Evolutionary conservation across 2,113 vertebrate species (phyloP), one percentile per base, ranked within the genome.

Genomic region (Mastomys natalensis): DNA sequence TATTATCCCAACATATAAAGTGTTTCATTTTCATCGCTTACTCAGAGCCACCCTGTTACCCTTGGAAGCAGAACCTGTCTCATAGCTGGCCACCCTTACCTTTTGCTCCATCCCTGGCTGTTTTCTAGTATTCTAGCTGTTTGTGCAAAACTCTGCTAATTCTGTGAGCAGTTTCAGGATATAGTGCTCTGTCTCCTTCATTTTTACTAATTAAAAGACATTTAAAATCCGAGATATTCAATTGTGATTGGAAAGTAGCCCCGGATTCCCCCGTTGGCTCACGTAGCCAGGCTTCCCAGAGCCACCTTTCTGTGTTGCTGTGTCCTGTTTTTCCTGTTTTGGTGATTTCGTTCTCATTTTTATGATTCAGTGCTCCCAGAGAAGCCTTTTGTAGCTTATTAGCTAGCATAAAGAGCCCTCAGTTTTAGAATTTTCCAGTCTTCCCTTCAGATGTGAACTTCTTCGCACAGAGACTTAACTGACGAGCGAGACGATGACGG

Each of bases 371-470:
- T 81, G 81, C 94, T 31, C 89, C 66, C 43, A 78, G 77, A 89
- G 45, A 2, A 60, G 34, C 80, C 72, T 93, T 88, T 84, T 91
- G 26, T 78, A 62, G 64, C 90, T 95, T 64, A 16, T 84, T 55
- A 80, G 31, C 34, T 10, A 62, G 31, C 31, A 74, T 72, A 55
- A 29, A 90, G 77, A 89, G 13, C 92, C 53, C 31, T 87, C 66
- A 87, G 82, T 85, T 93, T 53, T 31, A 91, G 90, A 60, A 87
- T 60, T 88, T 93, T 76, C 64, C 37, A 84, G 7, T 74, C 88
- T 84, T 80, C 68, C 78, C 86, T 62, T 96, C 24, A 77, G 40
- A 95, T 58, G 31, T 93, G 53, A 80, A 84, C 13, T 77, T 12
- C 45, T 90, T 85, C 77, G 45, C 31, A 43, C n/a, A 45, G 64